Percentiles rank a stretch among this genome's conserved stretches.
Conservation (phyloP, 1,140 invertebrate species). For the Contarinia nasturtii region DNA sequence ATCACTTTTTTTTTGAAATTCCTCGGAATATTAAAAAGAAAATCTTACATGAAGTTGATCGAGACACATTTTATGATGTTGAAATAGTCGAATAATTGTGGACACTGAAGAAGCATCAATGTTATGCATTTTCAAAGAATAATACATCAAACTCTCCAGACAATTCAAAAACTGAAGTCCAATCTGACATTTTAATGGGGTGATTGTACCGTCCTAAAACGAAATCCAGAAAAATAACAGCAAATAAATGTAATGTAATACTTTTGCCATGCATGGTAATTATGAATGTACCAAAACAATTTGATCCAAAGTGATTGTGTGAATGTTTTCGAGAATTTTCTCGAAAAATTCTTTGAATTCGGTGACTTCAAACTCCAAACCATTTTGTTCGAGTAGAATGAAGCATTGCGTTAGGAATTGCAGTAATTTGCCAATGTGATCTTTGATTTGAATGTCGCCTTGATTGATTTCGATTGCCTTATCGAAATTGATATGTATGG, state of each 20-base stretch:
- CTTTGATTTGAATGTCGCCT: slow-evolving; percentile 10
- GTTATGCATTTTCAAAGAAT: slow-evolving; percentile 12
- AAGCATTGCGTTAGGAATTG: slow-evolving; percentile 16
- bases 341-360: slow-evolving; percentile 13
- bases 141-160: slow-evolving; percentile 17
- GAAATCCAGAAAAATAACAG: neutral
- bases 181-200: neutral
- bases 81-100: slow-evolving; percentile 14
- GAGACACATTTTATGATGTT: slow-evolving; percentile 11
- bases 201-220: neutral
- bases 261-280: neutral
- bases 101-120: slow-evolving; percentile 11
- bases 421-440: slow-evolving; percentile 16
- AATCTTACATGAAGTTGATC: slow-evolving; percentile 9
- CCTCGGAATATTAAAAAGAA: slow-evolving; percentile 1
- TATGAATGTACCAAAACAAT: neutral
- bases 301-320: slow-evolving; percentile 6
- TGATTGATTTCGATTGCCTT: slow-evolving; percentile 8
- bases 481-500: slow-evolving; percentile 9
- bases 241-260: neutral
- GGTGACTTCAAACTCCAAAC: slow-evolving; percentile 13
- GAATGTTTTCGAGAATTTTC: slow-evolving; percentile 11
- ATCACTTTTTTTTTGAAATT: neutral
- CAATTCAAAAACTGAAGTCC: slow-evolving; percentile 9
- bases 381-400: slow-evolving; percentile 10